Base-by-base conservation (phyloP, 2,797 vertebrate genomes). In the Periparus ater region DNA sequence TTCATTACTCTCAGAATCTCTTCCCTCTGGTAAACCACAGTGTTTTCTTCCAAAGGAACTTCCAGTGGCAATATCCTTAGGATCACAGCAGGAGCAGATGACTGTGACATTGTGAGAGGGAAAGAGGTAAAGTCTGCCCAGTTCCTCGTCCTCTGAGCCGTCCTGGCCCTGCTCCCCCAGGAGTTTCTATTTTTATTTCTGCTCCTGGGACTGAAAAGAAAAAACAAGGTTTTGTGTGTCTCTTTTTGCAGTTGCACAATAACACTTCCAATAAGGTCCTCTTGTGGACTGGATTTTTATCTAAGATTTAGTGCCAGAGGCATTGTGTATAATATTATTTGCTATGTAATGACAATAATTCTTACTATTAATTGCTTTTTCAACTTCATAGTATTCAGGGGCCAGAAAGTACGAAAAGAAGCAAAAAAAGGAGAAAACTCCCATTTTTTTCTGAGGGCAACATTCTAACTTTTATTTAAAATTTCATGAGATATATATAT, bases 181-280 rank as follows among this genome's bases (percentile, higher is more conserved):
- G 62, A 85, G 14, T 63, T 88, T 90, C 92, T 90, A 48, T 90
- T 96, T 95, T 86, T 86, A 63, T 86, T 85, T 80, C 60, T 81
- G 36, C 73, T 62, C 3, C 48, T 54, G 42, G 55, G 55, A 86
- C 30, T 72, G 47, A 53, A 58, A 91, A 88, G 19, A 51, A 81
- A 88, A 92, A 38, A 22, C 20, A 55, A 47, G 20, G 22, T 16
- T 16, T 44, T 87, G 16, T 60, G 12, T n/a, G 19, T 71, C 32
- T 75, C 26, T 76, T 65, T 75, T 34, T 76, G 60, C 57, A 71
- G 38, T 34, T 57, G 29, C 14, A 68, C 51, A 61, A 3, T 32
- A 65, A 36, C 7, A 5, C 58, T 94, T 86, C 36, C 66, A 55
- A 6, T 26, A 60, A 22, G 17, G 10, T 86, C 32, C 34, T 92